Evolutionary conservation across 2,888 invertebrate species (phyloP), one percentile per base, ranked within the genome.

Genomic region (Ptilodon capucinus): DNA sequence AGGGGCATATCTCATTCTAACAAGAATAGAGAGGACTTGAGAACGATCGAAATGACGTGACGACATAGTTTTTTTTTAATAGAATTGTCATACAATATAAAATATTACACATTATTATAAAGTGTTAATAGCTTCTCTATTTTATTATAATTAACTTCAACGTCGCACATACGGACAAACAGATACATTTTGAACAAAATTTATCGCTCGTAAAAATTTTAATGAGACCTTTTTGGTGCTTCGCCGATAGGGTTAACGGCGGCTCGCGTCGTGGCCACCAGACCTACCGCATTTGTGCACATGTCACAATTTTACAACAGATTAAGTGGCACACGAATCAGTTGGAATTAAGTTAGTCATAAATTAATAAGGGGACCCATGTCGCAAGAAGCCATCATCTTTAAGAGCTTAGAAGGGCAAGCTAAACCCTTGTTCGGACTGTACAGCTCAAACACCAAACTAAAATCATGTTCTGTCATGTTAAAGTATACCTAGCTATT

Each of bases 251-350:
- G 16, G 36, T 42, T 52, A 40, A 34, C 23, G 40, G 23, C 25
- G 32, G 42, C 13, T 38, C 39, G 23, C 25, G 32, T 42, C 13
- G 34, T 38, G 6, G 40, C 32, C 19, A 40, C 35, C 19, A 18
- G 63, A 65, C 63, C 61, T 44, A 56, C 66, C 66, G 42, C 55
- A 21, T 52, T 51, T 54, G 55, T 51, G 48, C 50, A 25, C 23
- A 44, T 50, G 40, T 45, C 42, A 21, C 18, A 6, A 18, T 51
- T 59, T 57, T 39, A 60, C 42, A 38, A 32, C 51, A 51, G 40
- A 59, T 53, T 64, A 59, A 54, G 57, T 62, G 59, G 54, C 55
- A 60, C 48, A 41, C 41, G 16, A 45, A 51, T 52, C 54, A 50
- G 44, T 52, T 54, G 45, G 62, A 46, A 38, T 58, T 42, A 43